phyloP scores from a whole-genome alignment of 2,888 invertebrate genomes.

The Parthenolecanium corni region DNA sequence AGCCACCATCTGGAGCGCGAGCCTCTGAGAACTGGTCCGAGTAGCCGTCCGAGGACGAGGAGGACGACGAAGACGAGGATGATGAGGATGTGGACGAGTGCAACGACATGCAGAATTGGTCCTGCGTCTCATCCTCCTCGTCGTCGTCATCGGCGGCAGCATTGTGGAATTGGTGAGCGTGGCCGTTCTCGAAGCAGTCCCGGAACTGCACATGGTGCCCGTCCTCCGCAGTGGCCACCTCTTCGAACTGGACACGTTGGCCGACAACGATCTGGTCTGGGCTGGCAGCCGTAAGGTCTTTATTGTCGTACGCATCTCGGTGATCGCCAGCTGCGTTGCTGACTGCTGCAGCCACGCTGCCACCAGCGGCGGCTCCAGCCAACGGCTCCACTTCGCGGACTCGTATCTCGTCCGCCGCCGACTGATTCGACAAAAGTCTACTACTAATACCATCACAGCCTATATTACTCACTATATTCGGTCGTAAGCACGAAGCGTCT shows the following conservation, averaged over 20 bases:
- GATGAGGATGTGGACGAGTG: constrained; percentile 36
- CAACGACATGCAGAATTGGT: constrained; percentile 30
- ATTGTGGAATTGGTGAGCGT: constrained; percentile 29
- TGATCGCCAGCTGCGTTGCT: no score
- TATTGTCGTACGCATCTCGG: no score
- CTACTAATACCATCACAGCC: constrained; percentile 21
- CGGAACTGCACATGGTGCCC: constrained; percentile 14
- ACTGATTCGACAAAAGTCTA: neutral
- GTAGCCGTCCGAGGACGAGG: constrained; percentile 45
- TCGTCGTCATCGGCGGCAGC: constrained; percentile 22
- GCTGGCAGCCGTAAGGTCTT: no score
- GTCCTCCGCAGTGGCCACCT: neutral
- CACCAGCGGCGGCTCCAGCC: no score
- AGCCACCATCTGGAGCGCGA: constrained; percentile 74
- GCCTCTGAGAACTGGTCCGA: constrained; percentile 54
- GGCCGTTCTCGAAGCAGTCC: constrained; percentile 18
- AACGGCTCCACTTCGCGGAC: no score
- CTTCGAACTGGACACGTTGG: neutral
- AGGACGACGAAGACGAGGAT: constrained; percentile 30
- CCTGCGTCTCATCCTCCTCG: constrained; percentile 26
- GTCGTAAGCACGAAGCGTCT: neutral
- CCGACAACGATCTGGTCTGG: no score
- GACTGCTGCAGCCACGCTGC: no score
- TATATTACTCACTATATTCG: constrained; percentile 9
- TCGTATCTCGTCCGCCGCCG: neutral